These are phyloP conservation scores for Cactoblastis cactorum DNA, from an alignment of 2,888 invertebrate genomes.

Conservation along the genomic window DNA sequence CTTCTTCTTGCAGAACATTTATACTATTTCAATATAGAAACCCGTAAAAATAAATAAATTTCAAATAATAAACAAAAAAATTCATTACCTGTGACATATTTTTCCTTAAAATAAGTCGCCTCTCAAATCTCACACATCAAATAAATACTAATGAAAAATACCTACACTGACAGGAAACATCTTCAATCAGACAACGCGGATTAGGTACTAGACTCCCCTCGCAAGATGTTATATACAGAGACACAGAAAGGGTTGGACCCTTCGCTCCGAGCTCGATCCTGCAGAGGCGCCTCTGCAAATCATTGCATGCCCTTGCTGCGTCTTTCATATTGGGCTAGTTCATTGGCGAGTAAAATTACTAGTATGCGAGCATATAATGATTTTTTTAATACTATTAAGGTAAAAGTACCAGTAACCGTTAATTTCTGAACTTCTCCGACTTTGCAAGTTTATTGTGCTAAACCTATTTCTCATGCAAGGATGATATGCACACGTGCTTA, in stretches of 20 bases:
- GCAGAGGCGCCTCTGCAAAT: conserved; percentile 50
- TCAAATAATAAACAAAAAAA: not conserved
- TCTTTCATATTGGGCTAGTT: not conserved
- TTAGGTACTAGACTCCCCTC: conserved; percentile 30
- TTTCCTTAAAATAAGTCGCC: not conserved
- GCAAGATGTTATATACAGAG: conserved; percentile 28
- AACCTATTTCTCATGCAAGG: no score
- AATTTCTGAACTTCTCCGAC: no score
- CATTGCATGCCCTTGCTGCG: conserved; percentile 26
- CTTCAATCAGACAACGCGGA: conserved; percentile 17
- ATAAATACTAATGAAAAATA: not conserved
- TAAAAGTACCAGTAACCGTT: no score
- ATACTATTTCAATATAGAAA: no score
- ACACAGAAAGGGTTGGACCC: conserved; percentile 53
- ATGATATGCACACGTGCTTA: no score
- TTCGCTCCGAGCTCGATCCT: conserved; percentile 55
- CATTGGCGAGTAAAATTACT: not conserved
- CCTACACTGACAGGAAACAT: not conserved
- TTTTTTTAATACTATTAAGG: no score
- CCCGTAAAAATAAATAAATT: not conserved
- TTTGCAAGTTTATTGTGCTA: no score
- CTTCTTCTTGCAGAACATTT: no score
- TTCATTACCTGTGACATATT: not conserved
- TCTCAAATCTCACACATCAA: not conserved
- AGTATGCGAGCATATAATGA: no score